These are phyloP conservation scores for Adelognathus sp. DNA, from an alignment of 2,888 invertebrate species.

Conservation along the genomic window DNA sequence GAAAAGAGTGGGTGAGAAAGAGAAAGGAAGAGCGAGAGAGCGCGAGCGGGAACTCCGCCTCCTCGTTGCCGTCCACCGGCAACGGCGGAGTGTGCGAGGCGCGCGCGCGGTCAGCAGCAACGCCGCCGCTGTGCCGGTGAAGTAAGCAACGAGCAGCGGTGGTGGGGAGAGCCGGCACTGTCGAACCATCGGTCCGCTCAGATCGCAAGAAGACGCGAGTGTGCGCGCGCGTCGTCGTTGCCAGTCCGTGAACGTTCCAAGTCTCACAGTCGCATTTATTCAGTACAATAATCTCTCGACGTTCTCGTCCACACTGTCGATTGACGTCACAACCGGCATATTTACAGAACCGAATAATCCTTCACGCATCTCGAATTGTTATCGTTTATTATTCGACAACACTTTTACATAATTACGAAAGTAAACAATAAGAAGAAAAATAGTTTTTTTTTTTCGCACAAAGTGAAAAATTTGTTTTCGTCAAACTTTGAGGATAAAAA, in stretches of 20 bases:
- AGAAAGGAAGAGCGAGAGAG: too few relatives aligned
- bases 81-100: not conserved
- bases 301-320: not conserved
- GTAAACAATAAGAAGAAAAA: too few relatives aligned
- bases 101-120: not conserved
- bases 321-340: too few relatives aligned
- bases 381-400: too few relatives aligned
- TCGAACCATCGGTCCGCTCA: conserved; percentile 65
- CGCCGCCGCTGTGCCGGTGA: too few relatives aligned
- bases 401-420: too few relatives aligned
- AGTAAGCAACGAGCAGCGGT: conserved; percentile 37
- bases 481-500: too few relatives aligned
- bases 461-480: too few relatives aligned
- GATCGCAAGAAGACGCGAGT: conserved; percentile 76
- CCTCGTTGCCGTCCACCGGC: conserved; percentile 6
- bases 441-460: too few relatives aligned
- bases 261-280: not conserved
- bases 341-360: too few relatives aligned
- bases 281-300: not conserved
- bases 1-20: too few relatives aligned
- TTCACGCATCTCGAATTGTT: too few relatives aligned
- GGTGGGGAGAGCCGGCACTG: conserved; percentile 63
- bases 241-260: conserved; percentile 35
- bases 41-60: conserved; percentile 47
- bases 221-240: conserved; percentile 69